Percentiles rank a stretch among this genome's conserved stretches.
These are phyloP conservation scores for Merops nubicus DNA, from an alignment of 2,113 vertebrate genomes.

Conservation along the genomic window DNA sequence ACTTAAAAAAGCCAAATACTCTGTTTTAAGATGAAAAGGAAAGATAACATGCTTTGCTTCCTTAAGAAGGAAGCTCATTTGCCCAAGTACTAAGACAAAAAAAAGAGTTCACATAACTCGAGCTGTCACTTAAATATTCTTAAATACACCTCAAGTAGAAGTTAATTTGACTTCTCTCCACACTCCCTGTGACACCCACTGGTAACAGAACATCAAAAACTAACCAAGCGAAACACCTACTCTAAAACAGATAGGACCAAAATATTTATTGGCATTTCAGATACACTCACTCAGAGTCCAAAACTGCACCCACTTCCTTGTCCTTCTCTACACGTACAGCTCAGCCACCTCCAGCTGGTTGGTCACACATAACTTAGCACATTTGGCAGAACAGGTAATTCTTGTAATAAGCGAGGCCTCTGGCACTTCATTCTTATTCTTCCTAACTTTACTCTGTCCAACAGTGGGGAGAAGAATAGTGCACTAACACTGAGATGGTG, in stretches of 20 bases:
- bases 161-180: not conserved
- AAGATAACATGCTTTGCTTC: not conserved
- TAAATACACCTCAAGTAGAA: not conserved
- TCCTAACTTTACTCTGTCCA: not conserved
- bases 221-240: not conserved
- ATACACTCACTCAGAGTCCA: not conserved
- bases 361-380: not conserved
- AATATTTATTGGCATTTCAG: not conserved
- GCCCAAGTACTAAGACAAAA: not conserved
- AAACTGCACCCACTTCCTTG: not conserved
- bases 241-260: not conserved
- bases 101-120: not conserved
- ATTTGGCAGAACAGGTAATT: slow-evolving; percentile 37
- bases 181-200: not conserved
- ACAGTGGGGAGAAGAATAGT: not conserved
- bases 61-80: not conserved
- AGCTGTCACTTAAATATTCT: not conserved
- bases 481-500: not conserved
- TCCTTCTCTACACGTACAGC: not conserved
- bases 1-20: not conserved
- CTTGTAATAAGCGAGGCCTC: slow-evolving; percentile 10
- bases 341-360: not conserved
- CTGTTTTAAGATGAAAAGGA: not conserved
- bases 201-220: not conserved
- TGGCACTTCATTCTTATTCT: not conserved